Percentiles rank a stretch among this genome's conserved stretches.
phyloP scores from a whole-genome alignment of 2,113 vertebrate species.

The Seriola dumerili region DNA sequence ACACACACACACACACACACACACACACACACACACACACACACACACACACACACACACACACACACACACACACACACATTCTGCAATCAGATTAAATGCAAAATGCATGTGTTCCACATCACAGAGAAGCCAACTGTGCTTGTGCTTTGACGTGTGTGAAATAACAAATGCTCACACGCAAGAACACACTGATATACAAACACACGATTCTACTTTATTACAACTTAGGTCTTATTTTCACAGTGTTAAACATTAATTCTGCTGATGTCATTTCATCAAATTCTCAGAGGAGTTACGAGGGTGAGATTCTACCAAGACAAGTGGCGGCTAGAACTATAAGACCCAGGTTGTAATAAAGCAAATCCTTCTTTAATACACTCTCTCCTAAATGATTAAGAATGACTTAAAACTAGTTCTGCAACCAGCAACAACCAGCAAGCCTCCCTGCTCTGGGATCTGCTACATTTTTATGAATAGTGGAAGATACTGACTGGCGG shows the following conservation, averaged over 20 bases:
- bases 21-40: conserved; percentile 26
- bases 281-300: background rate
- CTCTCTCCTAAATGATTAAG: too few relatives aligned
- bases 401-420: conserved; percentile 20
- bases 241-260: background rate
- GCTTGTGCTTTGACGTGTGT: conserved; percentile 10
- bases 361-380: background rate
- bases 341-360: conserved; percentile 9
- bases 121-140: conserved; percentile 18
- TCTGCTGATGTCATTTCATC: background rate
- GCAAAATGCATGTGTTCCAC: conserved; percentile 44
- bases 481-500: conserved; percentile 68
- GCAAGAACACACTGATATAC: background rate
- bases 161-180: background rate
- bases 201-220: background rate
- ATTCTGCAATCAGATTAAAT: conserved; percentile 57
- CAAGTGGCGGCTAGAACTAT: background rate
- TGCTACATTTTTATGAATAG: conserved; percentile 59
- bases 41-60: conserved; percentile 14
- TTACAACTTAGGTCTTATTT: background rate
- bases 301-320: background rate
- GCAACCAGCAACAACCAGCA: conserved; percentile 1
- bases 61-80: conserved; percentile 25
- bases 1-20: conserved; percentile 28
- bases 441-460: conserved; percentile 27